Base-by-base conservation (phyloP, 2,113 vertebrate genomes). In the Calyptomena viridis region DNA sequence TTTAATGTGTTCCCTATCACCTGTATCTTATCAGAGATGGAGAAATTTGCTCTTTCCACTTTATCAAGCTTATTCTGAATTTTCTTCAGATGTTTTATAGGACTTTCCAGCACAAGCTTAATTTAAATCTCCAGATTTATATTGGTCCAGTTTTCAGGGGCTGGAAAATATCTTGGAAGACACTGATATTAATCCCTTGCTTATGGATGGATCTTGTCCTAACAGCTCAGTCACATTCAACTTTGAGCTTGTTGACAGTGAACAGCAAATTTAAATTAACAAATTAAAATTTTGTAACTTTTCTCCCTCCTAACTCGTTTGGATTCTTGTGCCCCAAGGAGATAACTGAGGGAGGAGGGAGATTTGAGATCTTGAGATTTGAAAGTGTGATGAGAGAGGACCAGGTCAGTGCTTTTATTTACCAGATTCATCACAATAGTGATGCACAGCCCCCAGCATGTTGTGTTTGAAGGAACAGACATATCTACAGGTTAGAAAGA, bases 381-480 rank as follows among this genome's bases (percentile, higher is more conserved):
- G 59, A 60, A 49, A 24, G 30, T 24, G n/a, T 40, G 56, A 14
- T 35, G 63, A 42, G 31, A 47, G 20, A 77, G 53, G n/a, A 33
- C 8, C 30, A 27, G 31, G 42, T 68, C 33, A 16, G 33, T 66
- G 66, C 55, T 84, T 78, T 39, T 58, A 37, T n/a, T 49, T 20
- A 7, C 21, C 6, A 9, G 13, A 1, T 27, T 30, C 42, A n/a
- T 62, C 68, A 13, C 59, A 30, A 3, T 0, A 24, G 31, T 5
- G 1, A 16, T n/a, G 63, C 8, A 9, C 30, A 44, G 67, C 37
- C 40, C 42, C 53, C 64, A 60, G 30, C 21, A 3, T 27, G 35
- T 67, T 76, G 30, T 52, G 27, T 85, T 39, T 44, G 62, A 56
- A 56, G 35, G 35, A 16, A 25, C 18, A 40, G 47, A 7, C 37